Evolutionary conservation across 1,140 invertebrate genomes (phyloP), one percentile per base, ranked within the genome.

Genomic region (Arctopsyche grandis): DNA sequence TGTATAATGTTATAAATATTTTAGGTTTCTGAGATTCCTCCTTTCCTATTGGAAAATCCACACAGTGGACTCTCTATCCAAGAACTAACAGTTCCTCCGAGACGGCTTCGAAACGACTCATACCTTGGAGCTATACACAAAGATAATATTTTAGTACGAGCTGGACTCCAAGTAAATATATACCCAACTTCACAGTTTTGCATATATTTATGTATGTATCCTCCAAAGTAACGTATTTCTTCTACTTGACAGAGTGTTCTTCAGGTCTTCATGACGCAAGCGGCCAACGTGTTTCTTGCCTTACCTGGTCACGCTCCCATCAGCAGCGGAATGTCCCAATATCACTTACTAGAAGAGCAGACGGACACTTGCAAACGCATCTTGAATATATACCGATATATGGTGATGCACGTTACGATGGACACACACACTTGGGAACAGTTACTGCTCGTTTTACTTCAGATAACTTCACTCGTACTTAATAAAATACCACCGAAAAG

Each of bases 291-390:
- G 58, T 99, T 99, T 89, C 90, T 98, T 69, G 88, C 95, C 26
- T 91, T 94, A 81, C 90, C 93, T 79, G 90, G 86, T 83, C 90
- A 95, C 5, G 96, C 97, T 89, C 94, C 96, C 9, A 93, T 96
- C 4, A 96, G 97, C 86, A 95, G 98, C 29, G 97, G 97, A 86
- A 86, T 94, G 43, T 92, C 94, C 82, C 90, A 93, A 80, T 91
- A 87, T 84, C 89, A 90, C 76, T 82, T 90, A 19, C 87, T 97
- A 5, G 95, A 97, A 84, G 96, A 98, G 86, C 95, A 99, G 89
- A 98, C 97, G 0, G 97, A 99, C 87, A 94, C 97, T 79, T 99
- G 97, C 87, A 99, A 99, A 88, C 91, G 96, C 83, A 96, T 99
- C 69, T 89, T 99, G 24, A 99, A 98, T 87, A 97, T 99, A 82